Percentiles rank a stretch among this genome's conserved stretches.
Evolutionary conservation across 2,113 vertebrate species (phyloP).

Genomic region (Uria lomvia): DNA sequence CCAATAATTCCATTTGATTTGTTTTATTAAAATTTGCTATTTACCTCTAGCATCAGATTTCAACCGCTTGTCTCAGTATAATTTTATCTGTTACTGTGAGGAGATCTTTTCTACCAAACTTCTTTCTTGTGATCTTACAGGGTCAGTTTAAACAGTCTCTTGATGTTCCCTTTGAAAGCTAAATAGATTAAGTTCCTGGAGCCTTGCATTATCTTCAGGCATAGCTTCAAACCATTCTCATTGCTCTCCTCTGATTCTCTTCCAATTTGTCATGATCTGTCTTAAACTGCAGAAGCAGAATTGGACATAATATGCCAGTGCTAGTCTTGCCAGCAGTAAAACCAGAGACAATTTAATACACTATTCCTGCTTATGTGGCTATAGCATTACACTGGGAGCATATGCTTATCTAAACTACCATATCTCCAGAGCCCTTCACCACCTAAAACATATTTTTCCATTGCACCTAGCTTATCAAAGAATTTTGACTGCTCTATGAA

Average conservation of each 20-base stretch:
- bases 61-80: background rate
- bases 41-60: background rate
- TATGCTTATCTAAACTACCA: background rate
- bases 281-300: conserved; percentile 12
- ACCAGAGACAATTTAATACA: background rate
- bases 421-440: background rate
- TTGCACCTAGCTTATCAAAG: background rate
- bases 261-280: conserved; percentile 52
- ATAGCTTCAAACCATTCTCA: conserved; percentile 9
- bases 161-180: conserved; percentile 24
- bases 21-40: background rate
- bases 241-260: conserved; percentile 18
- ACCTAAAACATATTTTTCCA: background rate
- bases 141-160: background rate
- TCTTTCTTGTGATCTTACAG: background rate
- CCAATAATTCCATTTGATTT: background rate
- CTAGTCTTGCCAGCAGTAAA: background rate
- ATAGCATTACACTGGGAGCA: background rate
- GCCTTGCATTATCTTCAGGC: conserved; percentile 7
- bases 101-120: background rate
- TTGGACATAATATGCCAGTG: background rate
- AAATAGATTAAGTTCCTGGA: conserved; percentile 21
- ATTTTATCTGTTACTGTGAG: background rate
- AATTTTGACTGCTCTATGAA: background rate
- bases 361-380: background rate